phyloP scores from a whole-genome alignment of 2,113 vertebrate species.

The Bujurquina vittata region DNA sequence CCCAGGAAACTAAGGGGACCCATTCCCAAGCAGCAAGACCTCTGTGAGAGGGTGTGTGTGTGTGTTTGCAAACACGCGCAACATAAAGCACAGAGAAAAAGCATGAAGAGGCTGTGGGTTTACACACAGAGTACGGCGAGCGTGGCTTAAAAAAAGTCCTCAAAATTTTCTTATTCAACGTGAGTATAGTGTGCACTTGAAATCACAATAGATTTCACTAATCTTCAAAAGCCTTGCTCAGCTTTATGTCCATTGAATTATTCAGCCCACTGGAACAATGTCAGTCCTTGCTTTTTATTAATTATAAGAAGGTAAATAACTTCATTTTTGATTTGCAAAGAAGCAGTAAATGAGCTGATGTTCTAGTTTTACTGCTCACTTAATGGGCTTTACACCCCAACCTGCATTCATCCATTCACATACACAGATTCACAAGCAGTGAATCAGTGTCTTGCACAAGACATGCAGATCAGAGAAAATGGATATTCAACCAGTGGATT shows the following conservation, averaged over 20 bases:
- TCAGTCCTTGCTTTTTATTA: neutral
- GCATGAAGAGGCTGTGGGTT: neutral
- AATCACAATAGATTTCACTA: neutral
- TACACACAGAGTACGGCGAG: neutral
- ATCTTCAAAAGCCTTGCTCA: neutral
- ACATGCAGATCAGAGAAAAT: too few relatives aligned
- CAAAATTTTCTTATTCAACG: neutral
- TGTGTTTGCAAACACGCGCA: constrained; percentile 59
- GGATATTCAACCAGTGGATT: too few relatives aligned
- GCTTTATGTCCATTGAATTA: neutral
- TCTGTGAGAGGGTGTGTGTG: constrained; percentile 58
- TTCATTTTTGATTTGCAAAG: neutral
- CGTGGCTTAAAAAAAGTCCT: neutral
- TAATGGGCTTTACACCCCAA: too few relatives aligned
- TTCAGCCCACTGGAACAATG: neutral
- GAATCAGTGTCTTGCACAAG: too few relatives aligned
- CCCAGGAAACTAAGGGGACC: constrained; percentile 77
- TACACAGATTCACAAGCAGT: too few relatives aligned
- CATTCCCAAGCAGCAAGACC: constrained; percentile 85
- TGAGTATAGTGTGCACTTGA: neutral
- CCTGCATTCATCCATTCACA: too few relatives aligned
- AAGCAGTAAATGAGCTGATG: too few relatives aligned
- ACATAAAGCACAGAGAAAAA: constrained; percentile 38
- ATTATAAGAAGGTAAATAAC: neutral
- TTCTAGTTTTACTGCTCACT: too few relatives aligned